A percentile compares a stretch with the other conserved stretches of the same genome.
Conservation (phyloP, 2,797 vertebrate species). For the Spatula clypeata region DNA sequence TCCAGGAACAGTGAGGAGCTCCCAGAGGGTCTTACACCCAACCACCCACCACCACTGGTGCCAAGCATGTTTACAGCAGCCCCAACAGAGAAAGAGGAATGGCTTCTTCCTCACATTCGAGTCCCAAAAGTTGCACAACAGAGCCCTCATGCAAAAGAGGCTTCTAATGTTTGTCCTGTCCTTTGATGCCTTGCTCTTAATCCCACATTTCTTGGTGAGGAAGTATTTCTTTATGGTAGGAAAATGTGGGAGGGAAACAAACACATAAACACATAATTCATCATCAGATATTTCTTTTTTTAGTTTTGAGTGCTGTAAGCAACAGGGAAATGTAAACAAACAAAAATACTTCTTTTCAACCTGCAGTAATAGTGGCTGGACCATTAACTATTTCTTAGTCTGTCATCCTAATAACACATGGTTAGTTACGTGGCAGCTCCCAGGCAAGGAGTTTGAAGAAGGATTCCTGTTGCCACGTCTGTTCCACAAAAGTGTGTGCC, state of each 20-base stretch:
- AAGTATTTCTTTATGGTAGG: neutral
- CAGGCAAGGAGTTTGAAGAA: neutral
- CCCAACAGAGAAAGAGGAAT: fast-evolving
- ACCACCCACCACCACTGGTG: too few species aligned
- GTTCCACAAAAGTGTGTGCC: neutral
- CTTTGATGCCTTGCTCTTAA: neutral
- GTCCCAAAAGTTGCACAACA: neutral
- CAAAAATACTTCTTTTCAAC: neutral
- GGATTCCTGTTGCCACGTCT: neutral
- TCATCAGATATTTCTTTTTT: constrained; percentile 9
- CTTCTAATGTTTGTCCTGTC: neutral
- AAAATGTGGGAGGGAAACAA: neutral
- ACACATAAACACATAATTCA: neutral
- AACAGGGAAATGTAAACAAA: neutral
- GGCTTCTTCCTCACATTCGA: fast-evolving
- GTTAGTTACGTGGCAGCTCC: neutral
- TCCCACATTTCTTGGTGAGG: neutral
- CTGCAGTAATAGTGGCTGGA: neutral
- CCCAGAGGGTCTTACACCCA: fast-evolving
- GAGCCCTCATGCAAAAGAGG: neutral
- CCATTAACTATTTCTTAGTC: neutral
- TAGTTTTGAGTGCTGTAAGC: neutral
- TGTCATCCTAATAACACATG: neutral
- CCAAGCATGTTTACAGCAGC: fast-evolving
- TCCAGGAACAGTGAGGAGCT: neutral